Percentiles rank a stretch among this genome's conserved stretches.
phyloP scores from a whole-genome alignment of 2,888 invertebrate genomes.

The Polydrusus tereticollis region DNA sequence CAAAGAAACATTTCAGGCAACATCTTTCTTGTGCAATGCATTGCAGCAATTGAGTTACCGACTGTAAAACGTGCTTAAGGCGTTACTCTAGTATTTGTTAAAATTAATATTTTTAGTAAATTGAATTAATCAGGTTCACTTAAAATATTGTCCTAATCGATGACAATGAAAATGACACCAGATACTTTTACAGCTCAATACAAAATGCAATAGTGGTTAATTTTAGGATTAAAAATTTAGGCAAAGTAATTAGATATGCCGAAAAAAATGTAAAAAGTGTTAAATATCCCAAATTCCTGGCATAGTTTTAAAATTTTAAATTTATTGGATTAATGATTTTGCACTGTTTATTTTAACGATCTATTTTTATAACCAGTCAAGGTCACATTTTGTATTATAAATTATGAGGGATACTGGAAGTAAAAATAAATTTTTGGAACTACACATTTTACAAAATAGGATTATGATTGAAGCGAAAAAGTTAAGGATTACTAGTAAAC shows the following conservation, averaged over 20 bases:
- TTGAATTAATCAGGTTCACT: no score
- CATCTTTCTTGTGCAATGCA: no score
- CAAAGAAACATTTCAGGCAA: no score
- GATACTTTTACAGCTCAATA: not conserved
- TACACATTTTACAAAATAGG: no score
- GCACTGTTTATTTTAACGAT: conserved; percentile 1
- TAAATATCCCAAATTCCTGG: conserved; percentile 20
- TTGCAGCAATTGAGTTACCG: no score
- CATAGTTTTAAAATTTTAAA: conserved; percentile 20
- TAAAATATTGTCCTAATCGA: no score
- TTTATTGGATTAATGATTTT: not conserved
- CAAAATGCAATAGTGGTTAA: conserved; percentile 1
- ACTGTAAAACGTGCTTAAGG: no score
- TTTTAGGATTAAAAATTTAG: not conserved
- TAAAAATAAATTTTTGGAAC: not conserved
- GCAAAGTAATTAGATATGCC: not conserved
- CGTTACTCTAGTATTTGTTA: no score
- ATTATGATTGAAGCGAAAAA: no score
- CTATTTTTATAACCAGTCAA: conserved; percentile 30
- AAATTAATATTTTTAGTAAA: no score
- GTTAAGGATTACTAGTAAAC: no score
- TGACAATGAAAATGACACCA: not conserved
- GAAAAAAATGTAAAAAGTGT: conserved; percentile 16
- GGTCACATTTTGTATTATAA: conserved; percentile 21
- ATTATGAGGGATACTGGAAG: not conserved